Evolutionary conservation across 2,888 invertebrate genomes (phyloP), one percentile per base, ranked within the genome.

Genomic region (Plebejus melissa): DNA sequence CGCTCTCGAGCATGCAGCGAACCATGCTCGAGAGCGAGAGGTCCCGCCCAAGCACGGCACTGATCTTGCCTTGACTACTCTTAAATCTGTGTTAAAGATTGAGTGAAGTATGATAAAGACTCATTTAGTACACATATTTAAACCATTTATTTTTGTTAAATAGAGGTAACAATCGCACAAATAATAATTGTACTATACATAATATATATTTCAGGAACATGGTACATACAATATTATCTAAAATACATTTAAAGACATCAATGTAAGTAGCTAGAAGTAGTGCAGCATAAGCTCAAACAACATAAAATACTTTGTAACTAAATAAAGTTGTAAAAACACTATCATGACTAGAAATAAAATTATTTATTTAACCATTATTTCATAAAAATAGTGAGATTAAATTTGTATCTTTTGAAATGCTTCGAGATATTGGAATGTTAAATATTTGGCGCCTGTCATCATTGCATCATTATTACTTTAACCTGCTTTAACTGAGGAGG

Each of bases 281-380:
- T 46, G 28, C 28, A 58, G 58, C 22, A 58, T 22, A 9, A 22
- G 2, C 60, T 28, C 4, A 60, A 13, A 28, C 28, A 36, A 65
- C 32, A 65, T 60, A 28, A 65, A 4, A 65, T 32, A 32, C 65
- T 32, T 60, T 32, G 4, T 11, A 65, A 65, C 60, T 28, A 36
- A 65, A 65, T 9, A 60, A 60, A 60, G 11, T 58, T 32, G 65
- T 65, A 65, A 36, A 65, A 65, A 65, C 60, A 22, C 28, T 32
- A 65, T 13, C 65, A 32, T 65, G 65, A 65, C 65, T 65, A 65
- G 65, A 65, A 65, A 36, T 65, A 65, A 65, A 13, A 65, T 65
- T 32, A 65, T 65, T 60, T 28, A 11, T 22, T 7, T 7, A 60
- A 9, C 60, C 28, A 60, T 28, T 60, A 60, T 60, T 60, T 22